Evolutionary conservation across 2,888 invertebrate genomes (phyloP).

Genomic region (Megalurothrips usitatus): DNA sequence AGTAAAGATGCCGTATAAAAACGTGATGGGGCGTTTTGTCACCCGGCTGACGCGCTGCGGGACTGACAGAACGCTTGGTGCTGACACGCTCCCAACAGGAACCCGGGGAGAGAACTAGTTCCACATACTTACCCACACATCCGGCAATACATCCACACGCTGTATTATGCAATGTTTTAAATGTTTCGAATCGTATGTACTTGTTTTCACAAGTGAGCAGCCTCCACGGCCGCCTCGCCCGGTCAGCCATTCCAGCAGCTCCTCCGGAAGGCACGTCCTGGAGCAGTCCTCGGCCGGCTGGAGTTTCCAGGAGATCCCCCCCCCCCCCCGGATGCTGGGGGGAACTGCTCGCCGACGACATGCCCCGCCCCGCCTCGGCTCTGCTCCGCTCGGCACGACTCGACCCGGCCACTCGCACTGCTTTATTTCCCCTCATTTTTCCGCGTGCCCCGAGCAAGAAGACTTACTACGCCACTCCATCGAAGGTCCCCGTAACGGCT

Average conservation of each 20-base stretch:
- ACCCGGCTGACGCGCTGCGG: neutral
- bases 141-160: too few relatives aligned
- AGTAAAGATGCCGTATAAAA: neutral
- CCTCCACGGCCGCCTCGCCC: too few relatives aligned
- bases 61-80: too few relatives aligned
- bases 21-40: neutral
- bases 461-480: neutral
- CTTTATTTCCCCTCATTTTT: neutral
- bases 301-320: too few relatives aligned
- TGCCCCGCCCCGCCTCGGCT: neutral
- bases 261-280: neutral
- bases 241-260: neutral
- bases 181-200: too few relatives aligned
- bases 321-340: too few relatives aligned
- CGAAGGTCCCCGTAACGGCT: conserved; percentile 5
- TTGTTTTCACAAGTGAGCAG: too few relatives aligned
- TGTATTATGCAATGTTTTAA: too few relatives aligned
- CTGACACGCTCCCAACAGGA: too few relatives aligned
- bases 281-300: too few relatives aligned
- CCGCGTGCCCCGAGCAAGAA: neutral
- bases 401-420: neutral
- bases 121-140: too few relatives aligned
- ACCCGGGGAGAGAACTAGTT: too few relatives aligned
- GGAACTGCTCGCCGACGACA: neutral
- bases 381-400: neutral